Base-by-base conservation (phyloP, 1,140 invertebrate species). In the Drosophila leontia region DNA sequence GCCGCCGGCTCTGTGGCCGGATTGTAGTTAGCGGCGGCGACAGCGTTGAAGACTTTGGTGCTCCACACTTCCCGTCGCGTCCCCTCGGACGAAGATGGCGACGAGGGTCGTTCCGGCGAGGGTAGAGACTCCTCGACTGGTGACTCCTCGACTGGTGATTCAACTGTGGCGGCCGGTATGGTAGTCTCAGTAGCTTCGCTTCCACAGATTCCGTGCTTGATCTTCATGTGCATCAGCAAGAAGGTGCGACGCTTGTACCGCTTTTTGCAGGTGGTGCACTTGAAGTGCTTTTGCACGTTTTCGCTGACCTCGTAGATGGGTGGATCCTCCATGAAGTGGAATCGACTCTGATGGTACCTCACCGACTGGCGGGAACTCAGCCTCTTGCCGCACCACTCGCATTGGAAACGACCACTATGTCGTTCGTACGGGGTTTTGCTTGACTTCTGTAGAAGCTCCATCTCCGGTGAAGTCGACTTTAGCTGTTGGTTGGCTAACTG, bases 21-120 rank as follows among this genome's bases (percentile, higher is more conserved):
- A 48, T 19, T 51, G 42, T 86, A 86, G 8, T 62, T 48, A 13
- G 78, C 78, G 17, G 79, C 75, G 9, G 83, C 83, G 6, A 86
- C 26, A 1, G 79, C 67, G 19, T 86, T 86, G 7, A 53, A 57
- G 4, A 76, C 3, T 17, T 61, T 57, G 0, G 82, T 85, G 34
- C 44, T 81, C 69, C 69, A 81, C 8, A 85, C 44, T 11, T 48
- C 41, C 3, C 29, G 57, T 0, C 17, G 37, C 3, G 26, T 15
- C 6, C 37, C 41, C 17, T 41, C 44, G 44, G 8, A 13, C 17
- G 65, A 8, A 17, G 26, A 7, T 15, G 19, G 5, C 19, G 57
- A 47, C 2, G 39, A n/a, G 5, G 9, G 2, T 2, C 7, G 13
- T 12, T 26, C 57, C 17, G 67, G 17, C 11, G 58, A 32, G 9